A percentile compares a stretch with the other conserved stretches of the same genome.
These are phyloP conservation scores for Phallusia fumigata DNA, from an alignment of 23 tunicate species.

Conservation along the genomic window DNA sequence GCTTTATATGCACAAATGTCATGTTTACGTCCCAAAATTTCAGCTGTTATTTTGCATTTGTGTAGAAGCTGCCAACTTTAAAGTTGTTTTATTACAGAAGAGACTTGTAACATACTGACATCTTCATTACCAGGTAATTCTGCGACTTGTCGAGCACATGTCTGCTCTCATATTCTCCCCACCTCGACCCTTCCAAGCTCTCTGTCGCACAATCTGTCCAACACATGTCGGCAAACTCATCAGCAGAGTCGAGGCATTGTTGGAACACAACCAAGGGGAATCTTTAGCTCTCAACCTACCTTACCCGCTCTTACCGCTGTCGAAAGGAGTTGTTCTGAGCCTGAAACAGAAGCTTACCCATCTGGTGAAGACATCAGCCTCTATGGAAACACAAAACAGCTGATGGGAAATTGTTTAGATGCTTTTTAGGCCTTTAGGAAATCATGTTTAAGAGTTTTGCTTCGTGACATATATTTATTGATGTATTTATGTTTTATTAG, in stretches of 20 bases:
- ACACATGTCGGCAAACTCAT: conserved; percentile 14
- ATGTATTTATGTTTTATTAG: too few species aligned
- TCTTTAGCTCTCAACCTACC: background rate
- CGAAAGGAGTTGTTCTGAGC: conserved; percentile 51
- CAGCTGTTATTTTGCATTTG: too few species aligned
- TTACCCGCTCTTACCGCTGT: conserved; percentile 62
- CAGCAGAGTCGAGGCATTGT: conserved; percentile 21
- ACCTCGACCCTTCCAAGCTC: conserved; percentile 24
- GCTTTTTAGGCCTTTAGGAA: background rate
- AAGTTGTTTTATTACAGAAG: too few species aligned
- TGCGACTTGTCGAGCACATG: conserved; percentile 75
- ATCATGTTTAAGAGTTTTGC: too few species aligned
- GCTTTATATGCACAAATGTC: too few species aligned
- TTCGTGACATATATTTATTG: too few species aligned
- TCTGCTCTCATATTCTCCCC: conserved; percentile 18
- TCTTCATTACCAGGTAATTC: conserved; percentile 44
- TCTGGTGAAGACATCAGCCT: conserved; percentile 5
- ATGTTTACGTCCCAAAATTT: too few species aligned
- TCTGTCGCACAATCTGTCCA: conserved; percentile 15
- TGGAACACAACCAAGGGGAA: conserved; percentile 8
- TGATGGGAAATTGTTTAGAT: background rate
- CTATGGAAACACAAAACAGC: background rate
- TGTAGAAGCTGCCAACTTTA: too few species aligned
- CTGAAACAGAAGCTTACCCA: conserved; percentile 7
- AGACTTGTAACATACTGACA: too few species aligned